These are phyloP conservation scores for Ctenopoma multispine DNA, from an alignment of 2,797 vertebrate genomes.

Conservation along the genomic window DNA sequence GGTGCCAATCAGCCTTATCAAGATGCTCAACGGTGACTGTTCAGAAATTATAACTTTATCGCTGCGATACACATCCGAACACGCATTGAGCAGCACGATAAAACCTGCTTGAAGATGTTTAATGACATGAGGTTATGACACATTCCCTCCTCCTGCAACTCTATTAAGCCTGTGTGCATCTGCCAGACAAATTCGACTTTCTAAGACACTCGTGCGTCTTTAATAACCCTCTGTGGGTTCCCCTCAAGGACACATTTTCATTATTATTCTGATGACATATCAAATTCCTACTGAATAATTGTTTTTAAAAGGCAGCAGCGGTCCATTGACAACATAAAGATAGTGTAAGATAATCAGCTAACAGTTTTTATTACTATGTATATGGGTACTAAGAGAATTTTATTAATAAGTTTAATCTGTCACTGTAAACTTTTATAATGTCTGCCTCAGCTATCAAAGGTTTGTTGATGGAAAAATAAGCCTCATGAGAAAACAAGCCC, in stretches of 20 bases:
- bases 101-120: constrained; percentile 34
- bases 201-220: constrained; percentile 74
- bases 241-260: constrained; percentile 43
- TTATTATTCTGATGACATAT: too few species aligned
- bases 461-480: constrained; percentile 61
- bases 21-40: constrained; percentile 18
- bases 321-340: constrained; percentile 17
- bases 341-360: constrained; percentile 35
- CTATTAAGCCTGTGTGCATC: constrained; percentile 72
- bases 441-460: constrained; percentile 24
- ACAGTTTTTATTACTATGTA: constrained; percentile 16
- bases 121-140: constrained; percentile 48
- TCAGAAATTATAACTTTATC: constrained; percentile 8
- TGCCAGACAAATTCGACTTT: constrained; percentile 70
- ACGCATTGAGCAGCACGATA: constrained; percentile 19
- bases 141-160: constrained; percentile 34
- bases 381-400: too few species aligned
- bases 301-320: constrained; percentile 11
- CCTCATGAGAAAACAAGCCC: constrained; percentile 23
- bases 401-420: constrained; percentile 29
- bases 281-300: too few species aligned
- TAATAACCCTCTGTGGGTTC: constrained; percentile 59
- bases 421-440: constrained; percentile 10
- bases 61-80: background rate
- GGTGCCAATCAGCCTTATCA: constrained; percentile 47